Evolutionary conservation across 2,888 invertebrate genomes (phyloP).

Genomic region (Phragmatobia fuliginosa): DNA sequence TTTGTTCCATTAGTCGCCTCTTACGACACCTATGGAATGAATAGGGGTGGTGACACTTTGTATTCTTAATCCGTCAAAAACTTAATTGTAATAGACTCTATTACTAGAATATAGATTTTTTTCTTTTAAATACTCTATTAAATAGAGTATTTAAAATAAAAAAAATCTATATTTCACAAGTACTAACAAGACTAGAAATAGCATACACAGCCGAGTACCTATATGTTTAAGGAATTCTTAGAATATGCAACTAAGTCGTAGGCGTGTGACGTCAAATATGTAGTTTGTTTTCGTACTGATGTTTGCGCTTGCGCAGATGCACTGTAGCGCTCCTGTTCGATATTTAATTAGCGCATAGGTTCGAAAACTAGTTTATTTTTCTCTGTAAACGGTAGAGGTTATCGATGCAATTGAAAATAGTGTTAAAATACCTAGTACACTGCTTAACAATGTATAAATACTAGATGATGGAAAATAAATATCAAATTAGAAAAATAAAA

Average conservation of each 20-base stretch:
- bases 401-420: neutral
- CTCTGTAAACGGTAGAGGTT: neutral
- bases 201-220: constrained; percentile 12
- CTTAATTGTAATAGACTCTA: no score
- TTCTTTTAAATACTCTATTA: no score
- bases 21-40: no score
- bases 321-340: constrained; percentile 53
- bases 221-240: constrained; percentile 45
- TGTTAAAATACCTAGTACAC: neutral
- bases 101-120: no score
- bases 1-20: no score
- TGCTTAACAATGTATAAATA: neutral
- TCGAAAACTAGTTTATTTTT: constrained; percentile 5
- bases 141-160: no score
- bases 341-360: constrained; percentile 28
- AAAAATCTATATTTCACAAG: neutral
- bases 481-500: neutral
- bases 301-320: constrained; percentile 46
- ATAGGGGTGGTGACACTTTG: no score
- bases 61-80: no score
- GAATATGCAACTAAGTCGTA: constrained; percentile 49
- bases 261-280: constrained; percentile 55
- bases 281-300: constrained; percentile 45
- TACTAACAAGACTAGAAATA: constrained; percentile 5
- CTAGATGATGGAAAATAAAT: neutral